Evolutionary conservation across 2,797 vertebrate genomes (phyloP), one percentile per base, ranked within the genome.

Genomic region (Pagetopsis macropterus): DNA sequence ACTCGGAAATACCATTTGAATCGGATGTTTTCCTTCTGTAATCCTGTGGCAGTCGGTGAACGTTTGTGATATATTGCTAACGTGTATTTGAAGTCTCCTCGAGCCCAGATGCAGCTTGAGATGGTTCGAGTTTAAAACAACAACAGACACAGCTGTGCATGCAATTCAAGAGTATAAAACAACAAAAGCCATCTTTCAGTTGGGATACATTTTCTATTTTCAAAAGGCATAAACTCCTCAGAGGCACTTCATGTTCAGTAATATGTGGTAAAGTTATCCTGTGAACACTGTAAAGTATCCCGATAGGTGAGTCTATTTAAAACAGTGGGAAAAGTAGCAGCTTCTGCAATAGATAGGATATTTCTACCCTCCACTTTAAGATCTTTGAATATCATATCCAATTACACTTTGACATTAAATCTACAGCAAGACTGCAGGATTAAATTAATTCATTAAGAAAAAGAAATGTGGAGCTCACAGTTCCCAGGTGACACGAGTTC

Each of bases 401-500:
- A 73, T 75, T 70, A 80, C 40, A 79, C 57, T 74, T 69, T 70
- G 59, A 78, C 70, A 64, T 27, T 11, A 12, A 75, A 67, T 41
- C 16, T 4, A 56, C 55, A 46, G 68, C 43, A 45, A 16, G 23
- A 51, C 21, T 3, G 55, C 55, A 52, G 56, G 31, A 73, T 84
- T 57, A 33, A 51, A 37, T 57, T 66, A 81, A 70, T 70, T 54
- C 64, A 82, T 83, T 84, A 60, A 21, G 6, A 57, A 51, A 72
- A 81, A 61, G 69, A 78, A 82, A 67, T 54, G 57, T 55, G 50
- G 48, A 76, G 57, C 57, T 83, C 58, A 61, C 46, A 62, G 54
- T 66, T 72, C 61, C 73, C 51, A 37, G 16, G 68, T 75, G 72
- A 78, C 2, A 8, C 67, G 46, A 69, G 72, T 84, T 84, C 72